These are phyloP conservation scores for Andrena cerasifolii DNA, from an alignment of 1,140 invertebrate genomes.

Conservation along the genomic window DNA sequence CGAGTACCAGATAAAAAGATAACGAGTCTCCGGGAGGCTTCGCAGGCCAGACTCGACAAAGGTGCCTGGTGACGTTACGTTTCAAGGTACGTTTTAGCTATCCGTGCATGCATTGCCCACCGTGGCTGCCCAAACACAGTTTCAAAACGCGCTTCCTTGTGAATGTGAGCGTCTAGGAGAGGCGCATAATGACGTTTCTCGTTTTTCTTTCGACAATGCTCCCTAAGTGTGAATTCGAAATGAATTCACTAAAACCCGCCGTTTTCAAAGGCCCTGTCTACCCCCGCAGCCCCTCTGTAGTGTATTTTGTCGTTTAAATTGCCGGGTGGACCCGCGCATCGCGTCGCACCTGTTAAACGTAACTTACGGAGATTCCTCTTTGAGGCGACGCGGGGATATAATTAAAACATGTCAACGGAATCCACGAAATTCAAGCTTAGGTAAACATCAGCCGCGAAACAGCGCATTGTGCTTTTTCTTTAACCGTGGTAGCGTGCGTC, in stretches of 20 bases:
- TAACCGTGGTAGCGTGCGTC: neutral
- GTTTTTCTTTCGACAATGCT: neutral
- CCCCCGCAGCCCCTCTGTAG: neutral
- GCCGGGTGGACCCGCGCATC: neutral
- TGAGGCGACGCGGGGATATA: neutral
- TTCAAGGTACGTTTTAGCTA: conserved; percentile 47
- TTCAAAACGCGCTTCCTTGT: conserved; percentile 26
- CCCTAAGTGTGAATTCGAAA: conserved; percentile 37
- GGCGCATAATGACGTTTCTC: conserved; percentile 13
- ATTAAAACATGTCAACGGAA: neutral
- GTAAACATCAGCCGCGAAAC: neutral
- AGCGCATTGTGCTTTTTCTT: neutral
- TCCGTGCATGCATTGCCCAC: conserved; percentile 25
- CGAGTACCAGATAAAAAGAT: conserved; percentile 76
- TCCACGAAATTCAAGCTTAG: neutral
- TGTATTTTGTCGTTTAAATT: neutral
- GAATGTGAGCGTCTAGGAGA: conserved; percentile 31
- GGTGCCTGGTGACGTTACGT: conserved; percentile 51
- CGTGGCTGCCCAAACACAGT: conserved; percentile 28
- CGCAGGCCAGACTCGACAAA: conserved; percentile 66
- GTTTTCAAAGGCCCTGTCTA: neutral
- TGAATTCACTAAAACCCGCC: neutral
- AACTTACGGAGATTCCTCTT: neutral
- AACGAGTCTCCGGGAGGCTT: conserved; percentile 69
- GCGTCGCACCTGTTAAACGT: neutral